phyloP scores from a whole-genome alignment of 2,888 invertebrate genomes.

The Philhelius pedissequus region DNA sequence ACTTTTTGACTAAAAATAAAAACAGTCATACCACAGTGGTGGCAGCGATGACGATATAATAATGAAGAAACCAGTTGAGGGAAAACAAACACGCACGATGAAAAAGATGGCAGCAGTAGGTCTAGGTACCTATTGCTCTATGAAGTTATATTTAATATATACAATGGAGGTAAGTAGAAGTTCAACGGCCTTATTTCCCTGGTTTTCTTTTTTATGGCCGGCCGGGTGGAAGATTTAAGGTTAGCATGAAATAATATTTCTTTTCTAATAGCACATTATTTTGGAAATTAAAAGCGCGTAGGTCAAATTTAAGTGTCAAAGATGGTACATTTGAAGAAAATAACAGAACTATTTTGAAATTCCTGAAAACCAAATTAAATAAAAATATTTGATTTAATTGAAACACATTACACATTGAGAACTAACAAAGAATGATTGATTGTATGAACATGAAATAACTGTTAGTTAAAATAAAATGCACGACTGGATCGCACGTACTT shows the following conservation, averaged over 20 bases:
- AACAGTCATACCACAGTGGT: neutral
- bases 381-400: no score
- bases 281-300: neutral
- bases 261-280: slow-evolving; percentile 17
- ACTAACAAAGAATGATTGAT: no score
- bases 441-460: no score
- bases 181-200: slow-evolving; percentile 27
- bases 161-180: neutral
- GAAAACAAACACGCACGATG: slow-evolving; percentile 28
- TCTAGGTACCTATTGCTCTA: slow-evolving; percentile 3
- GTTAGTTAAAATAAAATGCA: no score
- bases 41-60: neutral
- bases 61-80: slow-evolving; percentile 35
- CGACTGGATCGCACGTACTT: no score
- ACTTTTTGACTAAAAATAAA: slow-evolving; percentile 5
- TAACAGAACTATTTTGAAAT: neutral
- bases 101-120: neutral
- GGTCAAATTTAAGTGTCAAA: slow-evolving; percentile 12
- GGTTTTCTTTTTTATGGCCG: neutral
- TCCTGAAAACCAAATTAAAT: neutral
- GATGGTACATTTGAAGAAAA: neutral
- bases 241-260: slow-evolving; percentile 20
- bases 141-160: no score
- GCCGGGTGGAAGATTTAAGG: slow-evolving; percentile 3
- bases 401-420: no score